These are phyloP conservation scores for Campaea margaritaria DNA, from an alignment of 2,888 invertebrate species.

Conservation along the genomic window DNA sequence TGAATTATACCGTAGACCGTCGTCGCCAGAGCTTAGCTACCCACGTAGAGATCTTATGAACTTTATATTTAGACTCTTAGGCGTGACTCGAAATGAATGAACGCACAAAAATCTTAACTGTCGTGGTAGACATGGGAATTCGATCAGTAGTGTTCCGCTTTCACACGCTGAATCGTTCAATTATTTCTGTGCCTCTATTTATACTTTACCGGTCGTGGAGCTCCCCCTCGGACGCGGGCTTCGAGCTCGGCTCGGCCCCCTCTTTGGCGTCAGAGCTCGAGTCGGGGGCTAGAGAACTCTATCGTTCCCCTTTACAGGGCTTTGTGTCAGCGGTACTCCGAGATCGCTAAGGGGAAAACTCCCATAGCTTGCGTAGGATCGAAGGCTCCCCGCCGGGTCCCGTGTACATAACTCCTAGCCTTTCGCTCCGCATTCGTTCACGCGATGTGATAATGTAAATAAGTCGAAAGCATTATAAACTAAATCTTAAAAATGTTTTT, in stretches of 20 bases:
- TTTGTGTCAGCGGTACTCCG: not conserved
- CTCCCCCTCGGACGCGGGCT: slow-evolving; percentile 6
- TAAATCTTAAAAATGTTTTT: slow-evolving; percentile 67
- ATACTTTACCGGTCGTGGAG: slow-evolving; percentile 29
- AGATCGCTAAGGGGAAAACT: not conserved
- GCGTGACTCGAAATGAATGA: slow-evolving; percentile 56
- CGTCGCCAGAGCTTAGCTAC: slow-evolving; percentile 62
- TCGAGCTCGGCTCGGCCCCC: not conserved
- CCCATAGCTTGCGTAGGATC: slow-evolving; percentile 3
- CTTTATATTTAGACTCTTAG: slow-evolving; percentile 52
- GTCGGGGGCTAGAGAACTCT: not conserved
- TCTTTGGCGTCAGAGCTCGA: not conserved
- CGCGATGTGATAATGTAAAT: slow-evolving; percentile 77
- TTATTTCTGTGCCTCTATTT: slow-evolving; percentile 58
- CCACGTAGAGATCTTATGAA: slow-evolving; percentile 60
- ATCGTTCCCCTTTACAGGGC: not conserved
- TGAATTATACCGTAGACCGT: slow-evolving; percentile 34
- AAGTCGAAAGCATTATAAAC: slow-evolving; percentile 52
- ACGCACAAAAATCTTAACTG: slow-evolving; percentile 60
- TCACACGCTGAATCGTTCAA: slow-evolving; percentile 56
- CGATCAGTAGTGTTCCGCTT: slow-evolving; percentile 48
- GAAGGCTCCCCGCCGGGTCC: slow-evolving; percentile 25
- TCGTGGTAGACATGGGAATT: slow-evolving; percentile 31
- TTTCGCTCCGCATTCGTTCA: slow-evolving; percentile 53
- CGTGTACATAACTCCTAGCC: slow-evolving; percentile 43